Conservation (phyloP, 2,888 invertebrate genomes). For the Beris chalybata region DNA sequence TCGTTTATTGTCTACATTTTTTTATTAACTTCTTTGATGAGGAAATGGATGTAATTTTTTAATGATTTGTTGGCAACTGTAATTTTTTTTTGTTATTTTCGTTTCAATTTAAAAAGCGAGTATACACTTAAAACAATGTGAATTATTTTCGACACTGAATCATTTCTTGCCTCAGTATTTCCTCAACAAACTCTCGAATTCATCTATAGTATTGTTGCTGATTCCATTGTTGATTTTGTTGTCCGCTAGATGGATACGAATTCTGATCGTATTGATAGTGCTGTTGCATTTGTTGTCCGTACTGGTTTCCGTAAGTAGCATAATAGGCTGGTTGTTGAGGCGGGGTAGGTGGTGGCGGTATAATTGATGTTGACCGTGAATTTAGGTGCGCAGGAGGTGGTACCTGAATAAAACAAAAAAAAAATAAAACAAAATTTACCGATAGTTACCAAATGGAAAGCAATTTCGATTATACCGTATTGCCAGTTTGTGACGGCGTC, state of each 20-base stretch:
- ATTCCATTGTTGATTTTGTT: slow-evolving; percentile 35
- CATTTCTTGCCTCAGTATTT: slow-evolving; percentile 40
- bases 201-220: slow-evolving; percentile 41
- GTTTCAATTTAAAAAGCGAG: too few relatives aligned
- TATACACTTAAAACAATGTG: too few relatives aligned
- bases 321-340: slow-evolving; percentile 47
- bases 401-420: slow-evolving; percentile 41
- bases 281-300: slow-evolving; percentile 35
- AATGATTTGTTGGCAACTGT: too few relatives aligned
- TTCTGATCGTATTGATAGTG: slow-evolving; percentile 33
- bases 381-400: slow-evolving; percentile 31
- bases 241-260: slow-evolving; percentile 10
- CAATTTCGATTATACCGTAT: slow-evolving; percentile 8
- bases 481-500: slow-evolving; percentile 23
- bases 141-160: slow-evolving; percentile 12
- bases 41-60: too few relatives aligned
- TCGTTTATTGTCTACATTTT: too few relatives aligned
- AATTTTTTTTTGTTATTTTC: too few relatives aligned
- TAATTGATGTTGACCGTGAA: slow-evolving; percentile 44
- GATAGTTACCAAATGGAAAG: neutral
- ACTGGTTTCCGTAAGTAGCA: slow-evolving; percentile 44
- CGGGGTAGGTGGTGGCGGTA: slow-evolving; percentile 57
- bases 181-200: slow-evolving; percentile 40
- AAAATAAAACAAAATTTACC: neutral
- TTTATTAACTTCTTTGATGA: too few relatives aligned